Evolutionary conservation across 2,888 invertebrate genomes (phyloP), one percentile per base, ranked within the genome.

Genomic region (Linyphia triangularis): DNA sequence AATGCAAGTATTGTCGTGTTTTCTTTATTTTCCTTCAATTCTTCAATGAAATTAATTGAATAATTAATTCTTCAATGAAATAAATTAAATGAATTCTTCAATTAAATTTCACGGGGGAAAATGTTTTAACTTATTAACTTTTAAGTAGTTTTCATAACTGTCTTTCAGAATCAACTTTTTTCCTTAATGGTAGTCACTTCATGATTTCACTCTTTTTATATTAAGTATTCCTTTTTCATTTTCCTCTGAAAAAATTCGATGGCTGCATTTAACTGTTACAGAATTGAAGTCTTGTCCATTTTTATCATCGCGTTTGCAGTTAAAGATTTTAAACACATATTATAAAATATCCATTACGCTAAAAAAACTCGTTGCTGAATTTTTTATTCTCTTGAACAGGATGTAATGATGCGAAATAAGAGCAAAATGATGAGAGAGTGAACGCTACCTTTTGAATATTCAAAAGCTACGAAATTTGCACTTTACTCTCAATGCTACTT

Each of bases 381-480:
- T 51, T 51, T 51, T 51, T 51, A n/a, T 51, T 51, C 40, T 40
- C 40, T 40, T 43, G 61, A 82, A 70, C 59, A 59, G 82, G 43
- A 72, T 72, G 72, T 82, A 82, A 82, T 82, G 82, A 82, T 61
- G 61, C 82, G 82, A 63, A 82, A 82, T 82, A 72, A 82, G 72
- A 61, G 37, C 59, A 61, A 61, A 82, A 72, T 82, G 72, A 82
- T 72, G 72, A 82, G 59, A 59, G 63, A 40, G 51, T 63, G 82
- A 82, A 72, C 43, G 82, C 63, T 72, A 72, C 82, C 82, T 82
- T 82, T 82, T 82, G 82, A 82, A 82, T 82, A 82, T 82, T 82
- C 82, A 82, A 82, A 82, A 82, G 82, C 37, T 72, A 61, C 70
- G 30, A 82, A 82, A 82, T 82, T 82, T 63, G 59, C 82, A 82